These are phyloP conservation scores for Orthosia gothica DNA, from an alignment of 2,888 invertebrate species.

Conservation along the genomic window DNA sequence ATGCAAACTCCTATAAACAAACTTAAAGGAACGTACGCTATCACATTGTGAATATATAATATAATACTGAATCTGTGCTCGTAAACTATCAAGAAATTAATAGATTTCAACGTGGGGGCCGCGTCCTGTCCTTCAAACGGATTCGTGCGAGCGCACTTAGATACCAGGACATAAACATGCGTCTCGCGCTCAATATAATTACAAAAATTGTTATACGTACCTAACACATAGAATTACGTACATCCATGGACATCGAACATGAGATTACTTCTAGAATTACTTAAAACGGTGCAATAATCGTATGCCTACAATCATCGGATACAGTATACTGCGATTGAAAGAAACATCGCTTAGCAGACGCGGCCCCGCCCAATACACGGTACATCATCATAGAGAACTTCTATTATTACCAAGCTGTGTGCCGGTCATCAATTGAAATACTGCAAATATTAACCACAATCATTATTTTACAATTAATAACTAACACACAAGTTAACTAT, in stretches of 20 bases:
- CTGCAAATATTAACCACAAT: conserved; percentile 46
- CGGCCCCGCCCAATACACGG: conserved; percentile 39
- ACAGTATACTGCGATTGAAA: conserved; percentile 10
- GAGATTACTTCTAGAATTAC: conserved; percentile 51
- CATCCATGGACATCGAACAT: conserved; percentile 46
- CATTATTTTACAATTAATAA: conserved; percentile 49
- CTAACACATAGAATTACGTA: conserved; percentile 43
- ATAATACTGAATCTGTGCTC: conserved; percentile 64
- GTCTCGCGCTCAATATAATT: conserved; percentile 15
- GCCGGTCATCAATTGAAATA: conserved; percentile 44
- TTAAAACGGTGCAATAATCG: conserved; percentile 38
- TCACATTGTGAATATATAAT: conserved; percentile 59
- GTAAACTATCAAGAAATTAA: conserved; percentile 54
- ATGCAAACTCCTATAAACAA: conserved; percentile 51
- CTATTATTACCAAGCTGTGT: conserved; percentile 39
- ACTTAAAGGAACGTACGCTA: conserved; percentile 63
- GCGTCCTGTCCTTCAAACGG: conserved; percentile 16
- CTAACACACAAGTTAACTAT: conserved; percentile 59
- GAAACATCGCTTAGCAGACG: conserved; percentile 16
- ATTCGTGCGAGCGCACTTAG: conserved; percentile 11
- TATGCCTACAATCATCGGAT: conserved; percentile 33
- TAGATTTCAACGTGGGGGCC: conserved; percentile 32
- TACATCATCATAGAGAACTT: conserved; percentile 37
- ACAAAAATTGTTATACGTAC: conserved; percentile 33
- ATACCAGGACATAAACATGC: conserved; percentile 6